Base-by-base conservation (phyloP, 2,797 vertebrate genomes). In the Pterois miles region DNA sequence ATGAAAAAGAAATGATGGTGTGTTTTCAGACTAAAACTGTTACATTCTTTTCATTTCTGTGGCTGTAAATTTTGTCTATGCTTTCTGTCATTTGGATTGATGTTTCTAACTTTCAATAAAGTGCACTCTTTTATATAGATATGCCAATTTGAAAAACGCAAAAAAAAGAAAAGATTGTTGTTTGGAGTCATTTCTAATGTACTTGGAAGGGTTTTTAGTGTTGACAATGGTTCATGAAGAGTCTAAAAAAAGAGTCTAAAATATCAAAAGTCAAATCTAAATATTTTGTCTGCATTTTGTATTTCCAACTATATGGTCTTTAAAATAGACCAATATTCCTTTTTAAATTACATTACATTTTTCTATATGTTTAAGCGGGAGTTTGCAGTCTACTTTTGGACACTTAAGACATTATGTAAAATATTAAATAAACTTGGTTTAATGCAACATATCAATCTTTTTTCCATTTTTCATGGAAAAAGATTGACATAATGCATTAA, bases 21-120 rank as follows among this genome's bases (percentile, higher is more conserved):
- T 80, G 20, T 87, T 86, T 81, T 70, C 23, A 48, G 34, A 67
- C 29, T 75, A 60, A 33, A 64, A 34, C 48, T 80, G 64, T 67
- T 60, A 22, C 8, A 34, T 65, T 75, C 2, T 38, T 76, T 58
- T 68, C 5, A 53, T 68, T 74, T 88, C 31, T 80, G 10, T 68
- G 25, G 38, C 40, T 71, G 43, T 50, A 81, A 62, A 78, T 87
- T 65, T 78, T 69, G 12, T 83, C 48, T 53, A 8, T 79, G 66
- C 46, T 68, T 68, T 84, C 31, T 75, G n/a, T 59, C 38, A 78
- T 72, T 81, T 83, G 59, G 56, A 77, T 68, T 9, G 14, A 68
- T 83, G 60, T 79, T 73, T 74, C 46, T 8, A 71, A 56, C 57
- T 87, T 82, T 36, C 69, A 91, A 93, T 93, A 93, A 93, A 92